phyloP scores from a whole-genome alignment of 2,888 invertebrate species.

The Hirtodrosophila alboralis region DNA sequence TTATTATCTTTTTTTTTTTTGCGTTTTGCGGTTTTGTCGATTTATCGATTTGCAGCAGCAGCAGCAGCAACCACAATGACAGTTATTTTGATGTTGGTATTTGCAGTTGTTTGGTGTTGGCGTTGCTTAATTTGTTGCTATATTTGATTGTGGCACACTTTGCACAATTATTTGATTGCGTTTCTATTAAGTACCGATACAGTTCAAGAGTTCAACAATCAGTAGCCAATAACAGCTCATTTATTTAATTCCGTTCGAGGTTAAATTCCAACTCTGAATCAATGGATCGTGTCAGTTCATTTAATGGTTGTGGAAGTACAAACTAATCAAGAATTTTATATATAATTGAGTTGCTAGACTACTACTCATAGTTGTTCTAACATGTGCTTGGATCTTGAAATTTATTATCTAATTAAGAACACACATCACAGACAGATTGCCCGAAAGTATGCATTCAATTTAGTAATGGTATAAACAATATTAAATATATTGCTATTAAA shows the following conservation, averaged over 20 bases:
- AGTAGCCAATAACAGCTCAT: slow-evolving; percentile 65
- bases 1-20: slow-evolving; percentile 9
- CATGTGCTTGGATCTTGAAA: not conserved
- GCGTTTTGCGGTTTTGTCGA: slow-evolving; percentile 51
- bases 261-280: slow-evolving; percentile 46
- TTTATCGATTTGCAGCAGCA: slow-evolving; percentile 76
- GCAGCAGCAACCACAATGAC: slow-evolving; percentile 52
- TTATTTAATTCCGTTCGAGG: slow-evolving; percentile 54
- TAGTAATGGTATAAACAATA: too few species aligned
- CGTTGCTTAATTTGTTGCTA: slow-evolving; percentile 76
- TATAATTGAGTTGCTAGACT: slow-evolving; percentile 12
- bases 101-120: slow-evolving; percentile 52
- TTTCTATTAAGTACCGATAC: slow-evolving; percentile 76
- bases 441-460: too few species aligned
- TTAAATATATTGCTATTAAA: too few species aligned
- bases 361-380: not conserved
- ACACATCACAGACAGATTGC: not conserved
- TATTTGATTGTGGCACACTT: slow-evolving; percentile 81
- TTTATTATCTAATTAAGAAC: not conserved
- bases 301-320: slow-evolving; percentile 21
- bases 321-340: slow-evolving; percentile 12
- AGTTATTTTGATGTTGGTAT: slow-evolving; percentile 40
- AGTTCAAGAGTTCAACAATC: slow-evolving; percentile 78
- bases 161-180: slow-evolving; percentile 80
- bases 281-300: slow-evolving; percentile 28